phyloP scores from a whole-genome alignment of 2,888 invertebrate species.

The Oligia latruncula region DNA sequence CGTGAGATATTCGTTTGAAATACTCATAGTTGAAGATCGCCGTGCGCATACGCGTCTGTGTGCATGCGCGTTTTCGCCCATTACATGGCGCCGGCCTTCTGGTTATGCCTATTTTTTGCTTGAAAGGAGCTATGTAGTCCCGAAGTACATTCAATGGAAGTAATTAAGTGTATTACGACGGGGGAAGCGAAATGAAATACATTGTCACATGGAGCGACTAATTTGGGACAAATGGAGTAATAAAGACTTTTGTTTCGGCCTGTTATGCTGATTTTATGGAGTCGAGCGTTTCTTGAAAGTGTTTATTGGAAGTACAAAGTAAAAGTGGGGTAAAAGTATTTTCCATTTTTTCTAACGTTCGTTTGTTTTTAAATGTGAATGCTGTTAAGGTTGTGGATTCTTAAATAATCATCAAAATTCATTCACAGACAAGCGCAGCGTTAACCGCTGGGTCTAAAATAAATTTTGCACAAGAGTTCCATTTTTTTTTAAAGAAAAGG shows the following conservation, averaged over 20 bases:
- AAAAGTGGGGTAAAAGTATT: background rate
- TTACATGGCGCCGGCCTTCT: slow-evolving; percentile 5
- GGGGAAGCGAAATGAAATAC: slow-evolving; percentile 72
- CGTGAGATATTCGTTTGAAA: background rate
- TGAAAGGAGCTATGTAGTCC: slow-evolving; percentile 64
- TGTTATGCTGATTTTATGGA: slow-evolving; percentile 52
- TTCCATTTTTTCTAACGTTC: background rate
- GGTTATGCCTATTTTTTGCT: slow-evolving; percentile 18
- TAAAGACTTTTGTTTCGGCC: slow-evolving; percentile 41
- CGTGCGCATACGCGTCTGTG: background rate
- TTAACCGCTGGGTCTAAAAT: background rate
- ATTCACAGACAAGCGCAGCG: background rate
- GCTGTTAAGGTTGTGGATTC: background rate
- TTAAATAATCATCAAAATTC: background rate
- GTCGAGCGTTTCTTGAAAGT: slow-evolving; percentile 16
- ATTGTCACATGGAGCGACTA: slow-evolving; percentile 69
- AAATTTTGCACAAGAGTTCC: background rate
- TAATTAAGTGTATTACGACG: slow-evolving; percentile 76
- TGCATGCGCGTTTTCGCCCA: background rate
- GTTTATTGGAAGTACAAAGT: background rate
- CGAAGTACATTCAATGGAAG: slow-evolving; percentile 73
- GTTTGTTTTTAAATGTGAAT: background rate
- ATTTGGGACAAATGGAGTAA: slow-evolving; percentile 63
- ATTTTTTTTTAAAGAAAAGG: background rate
- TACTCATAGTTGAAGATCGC: background rate